Conservation (phyloP, 2,888 invertebrate species). For the Pollenia amentaria region DNA sequence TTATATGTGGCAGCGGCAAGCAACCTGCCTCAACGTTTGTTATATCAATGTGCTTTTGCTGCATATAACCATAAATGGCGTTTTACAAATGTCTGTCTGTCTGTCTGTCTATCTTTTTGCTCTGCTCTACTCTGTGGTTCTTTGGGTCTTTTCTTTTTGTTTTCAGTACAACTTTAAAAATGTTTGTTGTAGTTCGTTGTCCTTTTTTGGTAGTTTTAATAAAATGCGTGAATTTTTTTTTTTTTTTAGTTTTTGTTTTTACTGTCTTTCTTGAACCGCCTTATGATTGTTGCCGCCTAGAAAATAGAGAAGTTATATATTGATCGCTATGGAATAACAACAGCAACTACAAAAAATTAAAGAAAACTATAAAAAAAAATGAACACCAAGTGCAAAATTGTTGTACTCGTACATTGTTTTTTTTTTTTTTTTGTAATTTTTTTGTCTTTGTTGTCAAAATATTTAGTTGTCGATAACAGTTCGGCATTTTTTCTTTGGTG, state of each 20-base stretch:
- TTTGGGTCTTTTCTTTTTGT: conserved; percentile 13
- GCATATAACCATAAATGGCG: conserved; percentile 67
- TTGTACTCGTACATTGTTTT: conserved; percentile 25
- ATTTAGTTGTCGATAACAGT: conserved; percentile 51
- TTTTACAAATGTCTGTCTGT: conserved; percentile 47
- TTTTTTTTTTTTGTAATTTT: conserved; percentile 1
- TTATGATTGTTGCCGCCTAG: conserved; percentile 62
- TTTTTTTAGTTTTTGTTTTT: conserved; percentile 9
- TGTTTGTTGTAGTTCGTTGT: conserved; percentile 64
- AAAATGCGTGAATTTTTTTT: conserved; percentile 68
- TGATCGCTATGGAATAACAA: conserved; percentile 46
- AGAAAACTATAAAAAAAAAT: conserved; percentile 6
- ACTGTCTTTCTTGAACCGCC: conserved; percentile 55
- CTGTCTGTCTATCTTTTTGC: neutral
- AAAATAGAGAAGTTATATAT: conserved; percentile 70
- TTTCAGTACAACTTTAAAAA: neutral
- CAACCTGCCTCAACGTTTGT: conserved; percentile 67
- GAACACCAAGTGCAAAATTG: conserved; percentile 20
- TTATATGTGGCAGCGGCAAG: conserved; percentile 47
- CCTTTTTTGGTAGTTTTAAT: conserved; percentile 71
- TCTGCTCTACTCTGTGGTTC: conserved; percentile 3
- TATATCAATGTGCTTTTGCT: conserved; percentile 43
- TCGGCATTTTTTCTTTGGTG: conserved; percentile 54
- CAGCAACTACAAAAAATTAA: neutral
- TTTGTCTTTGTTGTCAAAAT: conserved; percentile 47